Evolutionary conservation across 2,888 invertebrate species (phyloP), one percentile per base, ranked within the genome.

Genomic region (Malthinus seriepunctatus): DNA sequence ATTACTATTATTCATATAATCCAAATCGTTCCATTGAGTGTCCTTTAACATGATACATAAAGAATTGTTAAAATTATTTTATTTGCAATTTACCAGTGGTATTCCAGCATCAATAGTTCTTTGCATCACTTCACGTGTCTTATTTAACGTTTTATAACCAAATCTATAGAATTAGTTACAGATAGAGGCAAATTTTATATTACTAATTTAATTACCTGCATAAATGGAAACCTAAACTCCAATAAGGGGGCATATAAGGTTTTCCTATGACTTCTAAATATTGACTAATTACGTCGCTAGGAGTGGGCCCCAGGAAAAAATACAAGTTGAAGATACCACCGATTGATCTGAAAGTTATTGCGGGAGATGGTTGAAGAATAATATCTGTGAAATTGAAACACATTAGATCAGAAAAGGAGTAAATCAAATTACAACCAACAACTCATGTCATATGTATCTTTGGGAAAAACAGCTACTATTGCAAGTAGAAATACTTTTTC

Each of bases 181-280:
- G 47, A 51, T 37, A 38, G n/a, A 9, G n/a, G 10, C 32, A n/a
- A 10, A n/a, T 50, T 46, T 35, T 53, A 37, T 15, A n/a, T 32
- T 15, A 10, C 8, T 12, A 44, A 51, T 47, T 32, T 32, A 33
- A 39, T 33, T 66, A 89, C 83, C 88, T 85, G 82, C 92, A 91
- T 31, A 95, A 79, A 78, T 95, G 95, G 77, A 93, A 95, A 1
- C 95, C 95, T 0, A 95, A 82, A 0, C 88, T 82, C 95, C 95
- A 95, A 74, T 90, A 92, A 0, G 95, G 93, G 0, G 94, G 94
- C 83, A 95, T 83, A 72, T 85, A 84, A 0, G 94, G 92, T 58
- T 84, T 80, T 0, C 93, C 93, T 8, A 94, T 83, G 3, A 90
- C 70, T 57, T 82, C 82, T 0, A 88, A 84, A 72, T 90, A 90